Evolutionary conservation across 2,888 invertebrate species (phyloP), one percentile per base, ranked within the genome.

Genomic region (Leptopterna dolabrata): DNA sequence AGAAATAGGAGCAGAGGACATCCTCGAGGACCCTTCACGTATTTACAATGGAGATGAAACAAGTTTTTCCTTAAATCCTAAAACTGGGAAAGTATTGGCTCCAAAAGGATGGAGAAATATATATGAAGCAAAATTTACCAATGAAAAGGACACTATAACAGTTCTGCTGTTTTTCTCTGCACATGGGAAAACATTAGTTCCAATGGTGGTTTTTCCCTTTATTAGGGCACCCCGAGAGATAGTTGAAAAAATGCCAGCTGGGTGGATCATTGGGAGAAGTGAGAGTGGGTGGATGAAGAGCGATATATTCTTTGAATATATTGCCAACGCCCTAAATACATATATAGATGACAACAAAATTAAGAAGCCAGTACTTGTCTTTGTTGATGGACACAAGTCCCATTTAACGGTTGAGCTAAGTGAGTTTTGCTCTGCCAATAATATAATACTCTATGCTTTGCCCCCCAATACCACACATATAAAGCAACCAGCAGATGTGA

Each of bases 231-330:
- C 89, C n/a, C 70, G 76, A 19, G 89, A 87, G 24, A 88, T 90
- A 86, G 83, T 89, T 14, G 70, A 78, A 27, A 89, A 71, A 45
- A 82, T 89, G 11, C 90, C 90, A 73, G 11, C 41, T 88, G 90
- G 89, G 14, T 92, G 92, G 92, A 90, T 90, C 45, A 84, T 91
- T 43, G 92, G 92, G 87, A 91, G 90, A 88, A 91, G 91, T 4
- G 92, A 92, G 16, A 91, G 89, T 80, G 92, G 92, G 11, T 92
- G 92, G 92, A 93, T 91, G 92, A 92, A 91, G 14, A 89, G 90
- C 0, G 91, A 91, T 89, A 90, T 90, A 3, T 92, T 92, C 90
- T 92, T 89, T 89, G 71, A 71, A 36, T 71, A 71, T 71, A 13
- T 71, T 11, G 71, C 71, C 71, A 43, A 78, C 89, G 89, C 91